These are phyloP conservation scores for Lutjanus campechanus DNA, from an alignment of 2,797 vertebrate species.

Conservation along the genomic window DNA sequence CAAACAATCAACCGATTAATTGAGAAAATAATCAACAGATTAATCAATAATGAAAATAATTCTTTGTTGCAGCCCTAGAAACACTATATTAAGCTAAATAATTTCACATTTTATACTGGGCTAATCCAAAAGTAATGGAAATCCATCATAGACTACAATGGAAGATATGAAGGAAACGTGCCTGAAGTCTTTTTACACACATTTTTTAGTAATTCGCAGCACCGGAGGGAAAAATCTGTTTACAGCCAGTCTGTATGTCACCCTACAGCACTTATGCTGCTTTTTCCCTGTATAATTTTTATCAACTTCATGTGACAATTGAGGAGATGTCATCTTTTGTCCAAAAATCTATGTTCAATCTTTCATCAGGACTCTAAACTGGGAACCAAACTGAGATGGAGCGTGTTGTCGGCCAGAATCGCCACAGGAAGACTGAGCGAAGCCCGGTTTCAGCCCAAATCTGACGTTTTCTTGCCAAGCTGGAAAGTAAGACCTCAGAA, in stretches of 20 bases:
- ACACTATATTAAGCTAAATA: too few species aligned
- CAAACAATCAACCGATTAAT: too few species aligned
- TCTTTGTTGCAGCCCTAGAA: too few species aligned
- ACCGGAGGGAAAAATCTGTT: neutral
- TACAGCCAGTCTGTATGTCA: neutral
- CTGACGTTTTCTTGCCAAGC: neutral
- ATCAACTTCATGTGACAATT: neutral
- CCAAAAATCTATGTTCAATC: neutral
- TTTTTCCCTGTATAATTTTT: neutral
- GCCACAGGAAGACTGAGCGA: neutral
- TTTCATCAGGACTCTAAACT: conserved; percentile 8
- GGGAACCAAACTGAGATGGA: neutral
- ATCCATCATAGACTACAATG: neutral
- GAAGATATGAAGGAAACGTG: neutral
- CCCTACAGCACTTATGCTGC: neutral
- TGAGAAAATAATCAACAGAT: too few species aligned
- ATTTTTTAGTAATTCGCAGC: neutral
- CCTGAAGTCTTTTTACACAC: neutral
- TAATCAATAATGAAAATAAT: too few species aligned
- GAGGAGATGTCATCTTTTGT: neutral
- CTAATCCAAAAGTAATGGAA: too few species aligned
- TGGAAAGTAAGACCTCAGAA: neutral
- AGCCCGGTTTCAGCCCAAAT: neutral
- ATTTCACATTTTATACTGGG: too few species aligned
- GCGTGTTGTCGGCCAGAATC: neutral